These are phyloP conservation scores for Heliconius hermathena DNA, from an alignment of 1,140 invertebrate genomes.

Conservation along the genomic window DNA sequence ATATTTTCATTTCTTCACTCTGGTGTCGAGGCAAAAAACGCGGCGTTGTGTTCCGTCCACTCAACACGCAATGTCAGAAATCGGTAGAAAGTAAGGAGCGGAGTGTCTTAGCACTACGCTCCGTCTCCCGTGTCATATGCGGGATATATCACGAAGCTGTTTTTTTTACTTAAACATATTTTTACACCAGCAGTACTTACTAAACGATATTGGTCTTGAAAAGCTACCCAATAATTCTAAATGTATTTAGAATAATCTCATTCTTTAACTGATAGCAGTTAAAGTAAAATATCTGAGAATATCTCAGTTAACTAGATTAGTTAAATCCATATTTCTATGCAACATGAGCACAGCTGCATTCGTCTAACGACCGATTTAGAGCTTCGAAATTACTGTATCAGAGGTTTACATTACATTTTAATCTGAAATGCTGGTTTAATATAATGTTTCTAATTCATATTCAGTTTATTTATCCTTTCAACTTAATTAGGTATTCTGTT, in stretches of 20 bases:
- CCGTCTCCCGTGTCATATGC: too few species aligned
- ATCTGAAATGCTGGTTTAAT: neutral
- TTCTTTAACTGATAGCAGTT: neutral
- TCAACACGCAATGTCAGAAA: too few species aligned
- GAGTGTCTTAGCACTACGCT: too few species aligned
- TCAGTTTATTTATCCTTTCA: neutral
- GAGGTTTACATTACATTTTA: conserved; percentile 9
- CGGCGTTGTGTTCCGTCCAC: too few species aligned
- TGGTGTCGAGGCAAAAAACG: neutral
- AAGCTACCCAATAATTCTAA: neutral
- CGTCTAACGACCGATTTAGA: conserved; percentile 37
- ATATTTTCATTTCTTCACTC: neutral
- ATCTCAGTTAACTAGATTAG: conserved; percentile 18
- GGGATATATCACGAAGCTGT: too few species aligned
- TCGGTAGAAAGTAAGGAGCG: too few species aligned
- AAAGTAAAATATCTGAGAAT: neutral
- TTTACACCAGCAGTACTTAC: neutral
- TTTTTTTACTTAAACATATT: neutral
- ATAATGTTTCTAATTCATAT: neutral
- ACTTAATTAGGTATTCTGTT: neutral
- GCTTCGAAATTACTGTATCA: conserved; percentile 18
- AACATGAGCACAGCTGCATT: conserved; percentile 35
- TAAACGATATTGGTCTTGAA: neutral
- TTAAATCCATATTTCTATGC: conserved; percentile 32
- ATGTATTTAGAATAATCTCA: neutral